Percentiles rank a stretch among this genome's conserved stretches.
phyloP scores from a whole-genome alignment of 92 coral and sea anemone genomes.

The Palythoa heliodiscus region DNA sequence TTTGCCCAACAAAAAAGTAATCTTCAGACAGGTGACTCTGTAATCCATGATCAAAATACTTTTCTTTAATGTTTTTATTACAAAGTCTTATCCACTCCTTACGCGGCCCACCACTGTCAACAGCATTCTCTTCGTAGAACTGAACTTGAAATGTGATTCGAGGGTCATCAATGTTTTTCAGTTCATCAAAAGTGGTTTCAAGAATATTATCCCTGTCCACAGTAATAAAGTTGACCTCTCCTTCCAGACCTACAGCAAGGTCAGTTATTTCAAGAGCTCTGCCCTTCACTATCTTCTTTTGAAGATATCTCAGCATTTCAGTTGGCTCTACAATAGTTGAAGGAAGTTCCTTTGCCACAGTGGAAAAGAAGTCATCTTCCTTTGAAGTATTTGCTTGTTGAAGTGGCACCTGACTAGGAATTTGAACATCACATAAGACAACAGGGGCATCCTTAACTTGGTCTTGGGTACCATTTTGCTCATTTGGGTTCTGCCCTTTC shows the following conservation, averaged over 20 bases:
- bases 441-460: constrained; percentile 10
- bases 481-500: constrained; percentile 1
- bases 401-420: not conserved
- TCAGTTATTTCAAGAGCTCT: constrained; percentile 63
- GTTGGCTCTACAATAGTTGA: constrained; percentile 56
- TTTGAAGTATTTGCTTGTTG: not conserved
- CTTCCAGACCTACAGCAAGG: constrained; percentile 46
- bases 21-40: constrained; percentile 1
- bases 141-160: constrained; percentile 61
- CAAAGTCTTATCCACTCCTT: constrained; percentile 59
- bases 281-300: constrained; percentile 61
- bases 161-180: constrained; percentile 26
- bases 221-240: constrained; percentile 66
- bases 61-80: constrained; percentile 31
- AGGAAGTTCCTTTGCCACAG: constrained; percentile 50
- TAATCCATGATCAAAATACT: not conserved
- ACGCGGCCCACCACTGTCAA: constrained; percentile 55
- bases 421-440: not conserved
- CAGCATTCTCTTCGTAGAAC: constrained; percentile 60
- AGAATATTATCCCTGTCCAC: constrained; percentile 66
- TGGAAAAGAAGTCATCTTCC: constrained; percentile 18
- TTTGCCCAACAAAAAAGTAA: constrained; percentile 42
- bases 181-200: constrained; percentile 58
- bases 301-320: constrained; percentile 66
- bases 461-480: constrained; percentile 14